Evolutionary conservation across 1,140 invertebrate species (phyloP), one percentile per base, ranked within the genome.

Genomic region (Batillaria attramentaria): DNA sequence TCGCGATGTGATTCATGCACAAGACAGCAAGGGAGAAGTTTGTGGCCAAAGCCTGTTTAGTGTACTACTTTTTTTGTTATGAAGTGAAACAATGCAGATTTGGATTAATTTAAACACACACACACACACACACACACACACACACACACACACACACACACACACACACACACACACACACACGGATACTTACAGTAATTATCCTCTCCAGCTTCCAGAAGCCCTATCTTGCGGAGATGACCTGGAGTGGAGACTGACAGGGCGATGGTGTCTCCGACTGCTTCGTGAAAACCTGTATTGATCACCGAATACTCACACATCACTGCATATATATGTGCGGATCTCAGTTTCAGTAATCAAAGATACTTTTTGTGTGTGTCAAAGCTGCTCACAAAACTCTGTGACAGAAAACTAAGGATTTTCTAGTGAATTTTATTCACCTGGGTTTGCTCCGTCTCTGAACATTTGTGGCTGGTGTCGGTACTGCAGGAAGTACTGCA

Each of bases 271-370:
- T 98, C 97, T 3, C 97, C 97, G 18, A 98, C 93, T 0, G 97
- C 97, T 92, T 98, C 97, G 87, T 98, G 97, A 88, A 99, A 98
- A 62, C 89, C 89, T 89, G n/a, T n/a, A n/a, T n/a, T n/a, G n/a
- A 35, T 37, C 37, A 16, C 69, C 62, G 39, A 60, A 20, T 4
- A 60, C 57, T n/a, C 5, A 6, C 6, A 60, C 57, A 60, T 4
- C 57, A n/a, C n/a, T n/a, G n/a, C n/a, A n/a, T n/a, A n/a, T n/a
- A n/a, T n/a, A n/a, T n/a, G n/a, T n/a, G n/a, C n/a, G n/a, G n/a
- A n/a, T n/a, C n/a, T n/a, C n/a, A n/a, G n/a, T n/a, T n/a, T n/a
- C n/a, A n/a, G n/a, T n/a, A n/a, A n/a, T n/a, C n/a, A n/a, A n/a
- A n/a, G n/a, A n/a, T n/a, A n/a, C n/a, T n/a, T n/a, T n/a, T n/a